These are phyloP conservation scores for Euglossa dilemma DNA, from an alignment of 1,140 invertebrate genomes.

Conservation along the genomic window DNA sequence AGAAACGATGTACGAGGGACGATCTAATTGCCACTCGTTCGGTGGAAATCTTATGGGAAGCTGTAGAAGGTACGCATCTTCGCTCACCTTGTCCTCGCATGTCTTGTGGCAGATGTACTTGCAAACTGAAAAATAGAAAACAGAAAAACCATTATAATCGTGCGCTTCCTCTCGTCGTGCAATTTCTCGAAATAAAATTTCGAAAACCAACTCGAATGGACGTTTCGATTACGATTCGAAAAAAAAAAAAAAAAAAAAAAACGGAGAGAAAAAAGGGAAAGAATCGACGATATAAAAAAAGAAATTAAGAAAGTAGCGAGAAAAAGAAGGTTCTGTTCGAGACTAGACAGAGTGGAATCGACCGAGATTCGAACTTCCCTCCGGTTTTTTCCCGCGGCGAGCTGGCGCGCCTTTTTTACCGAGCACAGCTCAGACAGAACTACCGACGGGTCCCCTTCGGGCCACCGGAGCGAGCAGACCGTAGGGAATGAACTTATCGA, in stretches of 20 bases:
- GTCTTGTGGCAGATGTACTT: slow-evolving; percentile 90
- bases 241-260: too few species aligned
- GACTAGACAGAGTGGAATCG: not conserved
- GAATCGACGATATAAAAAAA: too few species aligned
- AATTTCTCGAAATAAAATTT: not conserved
- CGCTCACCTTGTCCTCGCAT: slow-evolving; percentile 88
- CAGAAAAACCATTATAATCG: slow-evolving; percentile 64
- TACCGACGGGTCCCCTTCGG: slow-evolving; percentile 45
- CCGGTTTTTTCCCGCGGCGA: not conserved
- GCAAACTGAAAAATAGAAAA: slow-evolving; percentile 85
- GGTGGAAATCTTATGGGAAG: slow-evolving; percentile 8
- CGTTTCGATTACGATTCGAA: not conserved
- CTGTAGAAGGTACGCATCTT: not conserved
- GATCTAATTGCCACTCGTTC: slow-evolving; percentile 37
- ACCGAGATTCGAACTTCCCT: not conserved
- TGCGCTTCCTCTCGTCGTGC: too few species aligned
- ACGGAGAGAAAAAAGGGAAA: too few species aligned
- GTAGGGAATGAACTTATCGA: slow-evolving; percentile 64
- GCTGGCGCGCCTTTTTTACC: slow-evolving; percentile 51
- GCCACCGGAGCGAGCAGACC: not conserved
- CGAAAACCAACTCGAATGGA: not conserved
- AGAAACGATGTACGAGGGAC: slow-evolving; percentile 30
- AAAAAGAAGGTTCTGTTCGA: not conserved
- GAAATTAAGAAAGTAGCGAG: not conserved
- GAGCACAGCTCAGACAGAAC: slow-evolving; percentile 36